These are phyloP conservation scores for Mactra quadrangularis DNA, from an alignment of 1,140 invertebrate species.

Conservation along the genomic window DNA sequence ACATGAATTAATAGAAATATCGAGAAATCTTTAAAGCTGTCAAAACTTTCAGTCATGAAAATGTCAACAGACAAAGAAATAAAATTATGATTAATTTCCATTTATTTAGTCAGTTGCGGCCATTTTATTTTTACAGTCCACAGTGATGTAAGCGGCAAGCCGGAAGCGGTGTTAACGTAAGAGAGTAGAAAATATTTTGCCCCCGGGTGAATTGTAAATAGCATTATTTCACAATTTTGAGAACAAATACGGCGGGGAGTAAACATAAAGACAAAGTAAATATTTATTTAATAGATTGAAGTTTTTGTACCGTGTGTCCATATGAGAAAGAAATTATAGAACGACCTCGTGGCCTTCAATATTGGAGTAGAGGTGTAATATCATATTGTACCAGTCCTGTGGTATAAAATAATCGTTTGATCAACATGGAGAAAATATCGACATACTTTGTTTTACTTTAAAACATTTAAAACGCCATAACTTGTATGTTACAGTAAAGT, in stretches of 20 bases:
- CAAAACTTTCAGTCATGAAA: not conserved
- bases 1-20: too few relatives aligned
- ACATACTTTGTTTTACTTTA: too few relatives aligned
- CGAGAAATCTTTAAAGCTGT: too few relatives aligned
- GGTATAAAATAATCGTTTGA: too few relatives aligned
- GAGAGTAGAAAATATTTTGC: slow-evolving; percentile 17
- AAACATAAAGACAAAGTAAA: slow-evolving; percentile 49
- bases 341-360: too few relatives aligned
- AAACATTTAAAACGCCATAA: too few relatives aligned
- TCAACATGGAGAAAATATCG: too few relatives aligned
- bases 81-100: slow-evolving; percentile 23
- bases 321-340: slow-evolving; percentile 7
- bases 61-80: not conserved
- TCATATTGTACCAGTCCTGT: too few relatives aligned
- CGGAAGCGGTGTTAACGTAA: slow-evolving; percentile 34
- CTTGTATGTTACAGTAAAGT: too few relatives aligned
- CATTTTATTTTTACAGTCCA: slow-evolving; percentile 44
- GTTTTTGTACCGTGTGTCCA: slow-evolving; percentile 23
- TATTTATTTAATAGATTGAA: slow-evolving; percentile 56
- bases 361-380: too few relatives aligned
- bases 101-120: not conserved
- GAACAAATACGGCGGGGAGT: slow-evolving; percentile 42
- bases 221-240: slow-evolving; percentile 52
- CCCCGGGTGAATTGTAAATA: slow-evolving; percentile 48
- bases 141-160: slow-evolving; percentile 43